Base-by-base conservation (phyloP, 2,888 invertebrate genomes). In the Thecocarcelia acutangulata region DNA sequence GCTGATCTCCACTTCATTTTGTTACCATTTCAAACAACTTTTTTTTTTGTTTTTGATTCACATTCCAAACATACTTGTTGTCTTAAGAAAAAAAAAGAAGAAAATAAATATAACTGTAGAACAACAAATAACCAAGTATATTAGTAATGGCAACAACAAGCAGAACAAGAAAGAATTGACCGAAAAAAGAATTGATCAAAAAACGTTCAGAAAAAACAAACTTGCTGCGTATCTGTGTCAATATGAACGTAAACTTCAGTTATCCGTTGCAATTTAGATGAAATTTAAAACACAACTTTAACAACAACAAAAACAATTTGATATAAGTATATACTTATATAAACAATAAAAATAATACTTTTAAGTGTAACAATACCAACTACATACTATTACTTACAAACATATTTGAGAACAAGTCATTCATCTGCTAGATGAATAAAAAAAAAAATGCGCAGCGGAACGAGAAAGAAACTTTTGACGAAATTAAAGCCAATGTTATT, bases 131-230 rank as follows among this genome's bases (percentile, higher is more conserved):
- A 59, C 17, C 58, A 42, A 52, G 58, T 48, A 44, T 40, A 69
- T 70, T 59, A 37, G 21, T 63, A 58, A 58, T 37, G 64, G 40
- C 63, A 70, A 77, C 21, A 54, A 54, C 48, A 56, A 66, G 9
- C 9, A 8, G 6, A 33, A 33, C 9, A 3, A 63, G 33, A 24
- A n/a, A 28, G 42, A 64, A 21, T 21, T 12, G 59, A 44, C 42
- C 15, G 79, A 85, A 84, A 85, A 85, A 86, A 68, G 21, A 54
- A 63, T 33, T n/a, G 54, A 73, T 13, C 48, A 46, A 24, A 52
- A 61, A 37, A 80, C 42, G 0, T 6, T 12, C 28, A 52, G 8
- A 21, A 8, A 50, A 52, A 48, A 50, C 56, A 69, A 80, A 80
- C 69, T 70, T 63, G 75, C 69, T 74, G 64, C 69, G 69, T 80